A percentile compares a stretch with the other conserved stretches of the same genome.
These are phyloP conservation scores for Petrophora chlorosata DNA, from an alignment of 2,888 invertebrate species.

Conservation along the genomic window DNA sequence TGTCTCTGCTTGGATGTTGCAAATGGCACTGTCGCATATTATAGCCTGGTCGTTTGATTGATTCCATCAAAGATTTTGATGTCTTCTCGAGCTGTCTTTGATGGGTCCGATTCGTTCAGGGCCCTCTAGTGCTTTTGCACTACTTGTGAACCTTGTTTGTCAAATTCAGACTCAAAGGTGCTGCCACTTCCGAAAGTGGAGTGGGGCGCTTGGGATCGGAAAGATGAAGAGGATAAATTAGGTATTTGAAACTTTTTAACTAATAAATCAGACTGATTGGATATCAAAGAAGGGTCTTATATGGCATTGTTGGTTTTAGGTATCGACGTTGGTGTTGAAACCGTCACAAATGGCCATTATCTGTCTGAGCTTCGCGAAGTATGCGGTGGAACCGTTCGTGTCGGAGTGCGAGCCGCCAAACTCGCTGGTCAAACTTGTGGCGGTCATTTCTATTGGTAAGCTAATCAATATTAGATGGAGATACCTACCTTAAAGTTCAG, in stretches of 20 bases:
- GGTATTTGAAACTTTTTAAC: conserved; percentile 20
- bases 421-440: conserved; percentile 93
- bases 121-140: conserved; percentile 19
- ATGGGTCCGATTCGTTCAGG: conserved; percentile 8
- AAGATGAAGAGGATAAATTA: conserved; percentile 16
- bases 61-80: too few species aligned
- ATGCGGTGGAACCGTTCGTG: conserved; percentile 95
- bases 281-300: background rate
- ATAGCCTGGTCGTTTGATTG: background rate
- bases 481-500: too few species aligned
- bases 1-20: conserved; percentile 6
- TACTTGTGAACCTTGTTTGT: conserved; percentile 25
- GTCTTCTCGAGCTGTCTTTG: conserved; percentile 12
- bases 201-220: conserved; percentile 15
- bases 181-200: conserved; percentile 25
- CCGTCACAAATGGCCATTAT: conserved; percentile 98
- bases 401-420: conserved; percentile 93
- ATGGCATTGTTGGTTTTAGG: conserved; percentile 82
- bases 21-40: conserved; percentile 7
- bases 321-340: conserved; percentile 95
- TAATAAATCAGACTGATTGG: conserved; percentile 7
- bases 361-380: conserved; percentile 96
- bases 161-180: conserved; percentile 25
- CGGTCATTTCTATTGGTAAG: conserved; percentile 92
- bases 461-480: too few species aligned